Base-by-base conservation (phyloP, 2,797 vertebrate species). In the Gastrophryne carolinensis region DNA sequence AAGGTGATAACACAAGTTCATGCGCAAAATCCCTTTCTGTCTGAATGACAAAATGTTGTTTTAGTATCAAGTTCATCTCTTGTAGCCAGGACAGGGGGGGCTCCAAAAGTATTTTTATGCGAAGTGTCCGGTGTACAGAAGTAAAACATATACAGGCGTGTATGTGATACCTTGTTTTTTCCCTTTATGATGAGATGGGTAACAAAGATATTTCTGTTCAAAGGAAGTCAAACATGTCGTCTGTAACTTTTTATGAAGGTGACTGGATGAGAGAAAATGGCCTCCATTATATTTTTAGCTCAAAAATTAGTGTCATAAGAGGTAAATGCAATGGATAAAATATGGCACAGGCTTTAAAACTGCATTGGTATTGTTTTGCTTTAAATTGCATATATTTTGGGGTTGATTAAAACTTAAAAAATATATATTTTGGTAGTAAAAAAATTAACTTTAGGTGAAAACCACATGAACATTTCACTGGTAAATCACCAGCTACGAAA, bases 1-100 rank as follows among this genome's bases (percentile, higher is more conserved):
- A 75, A 68, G 62, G 64, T 68, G 64, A 75, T 68, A 68, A 68
- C 41, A 75, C 23, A 44, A 29, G 64, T 61, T 68, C 44, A 41
- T 11, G 29, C 44, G 44, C 56, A 47, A 35, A 57, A 54, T 44
- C 62, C 62, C 72, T 47, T 32, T 57, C 60, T 65, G 62, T 74
- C 61, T 49, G 34, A 47, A 57, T 66, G 72, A 73, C 24, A 73
- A 73, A 62, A 65, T 64, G 49, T 56, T 52, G 44, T 52, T 52
- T 62, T 61, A 72, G 56, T 72, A 61, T 52, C 44, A 50, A 35
- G 44, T 60, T 72, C 60, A 72, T 72, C 57, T 57, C 44, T 26
- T 37, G 39, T 52, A 62, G 69, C 34, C 66, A 29, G 23, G 24
- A 56, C n/a, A n/a, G n/a, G 15, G 66, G 34, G 50, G 52, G 24